Conservation (phyloP, 2,113 vertebrate species). For the Oceanodroma tethys region DNA sequence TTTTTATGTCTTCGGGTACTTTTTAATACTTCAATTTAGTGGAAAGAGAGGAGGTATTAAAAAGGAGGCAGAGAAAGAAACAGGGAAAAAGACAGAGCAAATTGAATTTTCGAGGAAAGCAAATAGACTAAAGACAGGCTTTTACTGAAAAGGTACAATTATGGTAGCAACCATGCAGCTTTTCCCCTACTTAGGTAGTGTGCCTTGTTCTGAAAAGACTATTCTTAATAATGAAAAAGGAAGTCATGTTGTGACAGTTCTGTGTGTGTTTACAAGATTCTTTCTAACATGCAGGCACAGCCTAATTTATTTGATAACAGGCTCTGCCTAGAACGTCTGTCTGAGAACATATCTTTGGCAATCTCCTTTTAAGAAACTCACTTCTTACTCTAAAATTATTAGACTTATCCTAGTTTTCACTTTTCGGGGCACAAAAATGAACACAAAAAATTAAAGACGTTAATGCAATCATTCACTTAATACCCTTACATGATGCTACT, state of each 20-base stretch:
- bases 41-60: background rate
- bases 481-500: background rate
- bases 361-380: background rate
- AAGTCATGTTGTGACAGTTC: background rate
- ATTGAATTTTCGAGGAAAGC: background rate
- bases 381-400: background rate
- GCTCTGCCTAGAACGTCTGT: background rate
- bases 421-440: background rate
- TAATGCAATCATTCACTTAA: background rate
- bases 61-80: background rate
- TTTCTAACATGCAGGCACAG: background rate
- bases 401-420: background rate
- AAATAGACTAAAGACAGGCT: background rate
- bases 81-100: background rate
- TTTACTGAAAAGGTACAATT: background rate
- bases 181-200: background rate
- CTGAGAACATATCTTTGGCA: background rate
- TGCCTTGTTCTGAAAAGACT: background rate
- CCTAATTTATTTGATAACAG: background rate
- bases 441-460: background rate
- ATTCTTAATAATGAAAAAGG: background rate
- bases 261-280: background rate
- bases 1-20: background rate
- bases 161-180: background rate
- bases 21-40: background rate